Evolutionary conservation across 2,888 invertebrate genomes (phyloP), one percentile per base, ranked within the genome.

Genomic region (Mimas tiliae): DNA sequence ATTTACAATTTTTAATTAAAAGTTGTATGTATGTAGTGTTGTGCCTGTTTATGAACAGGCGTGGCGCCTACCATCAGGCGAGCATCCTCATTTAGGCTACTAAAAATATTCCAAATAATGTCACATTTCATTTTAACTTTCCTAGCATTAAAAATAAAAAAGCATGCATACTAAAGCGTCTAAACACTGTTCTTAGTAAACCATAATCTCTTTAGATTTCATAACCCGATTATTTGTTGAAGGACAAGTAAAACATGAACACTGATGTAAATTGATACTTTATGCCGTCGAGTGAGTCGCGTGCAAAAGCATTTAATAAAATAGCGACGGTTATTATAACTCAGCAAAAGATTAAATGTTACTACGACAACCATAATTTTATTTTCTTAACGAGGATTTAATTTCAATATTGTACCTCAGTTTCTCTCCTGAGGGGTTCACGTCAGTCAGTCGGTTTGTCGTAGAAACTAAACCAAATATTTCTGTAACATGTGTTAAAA

Each of bases 211-310:
- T 19, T 12, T 19, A 58, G 42, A 58, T 58, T 42, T 58, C 19
- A 58, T 58, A 58, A 58, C 19, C 38, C 42, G 58, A 58, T 58
- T 58, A 58, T n/a, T 27, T 21, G 42, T 58, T 42, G 58, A 58
- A 58, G 58, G 58, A 58, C 58, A 58, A 58, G 19, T 58, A 12
- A 58, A 58, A 42, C 58, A 58, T 58, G 58, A 58, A 58, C 16
- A 42, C 16, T 19, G 42, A 38, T 58, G 58, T 58, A 42, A 58
- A 58, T 58, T 58, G 58, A 58, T 58, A 42, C 58, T 58, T 55
- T 42, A 19, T 58, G 8, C 58, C 19, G 33, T 33, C 33, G 38
- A 58, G 58, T 21, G 38, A 38, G 42, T 58, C 58, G 58, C 58
- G 58, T 58, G 58, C 42, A 58, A 38, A 52, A 58, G 38, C 19